Conservation (phyloP, 2,113 vertebrate genomes). For the Rhabdomys dilectus region DNA sequence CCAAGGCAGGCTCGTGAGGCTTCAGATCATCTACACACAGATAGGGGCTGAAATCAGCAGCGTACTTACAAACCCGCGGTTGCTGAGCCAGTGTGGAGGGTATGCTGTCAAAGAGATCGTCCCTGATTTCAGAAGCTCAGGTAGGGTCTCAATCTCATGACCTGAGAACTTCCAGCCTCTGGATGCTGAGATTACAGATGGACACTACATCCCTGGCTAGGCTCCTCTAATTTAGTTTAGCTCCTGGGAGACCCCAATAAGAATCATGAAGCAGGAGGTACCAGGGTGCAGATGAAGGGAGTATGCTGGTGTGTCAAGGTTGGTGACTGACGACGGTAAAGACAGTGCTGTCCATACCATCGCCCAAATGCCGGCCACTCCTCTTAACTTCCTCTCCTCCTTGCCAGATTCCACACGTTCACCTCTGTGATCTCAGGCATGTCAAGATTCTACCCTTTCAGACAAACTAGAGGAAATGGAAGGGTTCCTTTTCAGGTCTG, state of each 20-base stretch:
- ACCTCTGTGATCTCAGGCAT: slow-evolving; percentile 25
- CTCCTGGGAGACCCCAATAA: neutral
- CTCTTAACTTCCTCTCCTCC: neutral
- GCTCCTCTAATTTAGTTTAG: neutral
- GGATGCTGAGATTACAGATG: neutral
- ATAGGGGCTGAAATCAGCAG: neutral
- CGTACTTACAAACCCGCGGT: slow-evolving; percentile 42
- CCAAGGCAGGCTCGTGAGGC: neutral
- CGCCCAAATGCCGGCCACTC: neutral
- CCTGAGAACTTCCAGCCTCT: neutral
- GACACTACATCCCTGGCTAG: neutral
- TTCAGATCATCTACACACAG: neutral
- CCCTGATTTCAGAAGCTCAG: neutral
- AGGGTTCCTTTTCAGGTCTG: neutral
- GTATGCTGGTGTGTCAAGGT: neutral
- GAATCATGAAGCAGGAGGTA: neutral
- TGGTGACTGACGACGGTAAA: neutral
- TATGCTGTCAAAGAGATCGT: neutral
- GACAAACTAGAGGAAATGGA: neutral
- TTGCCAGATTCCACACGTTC: slow-evolving; percentile 67
- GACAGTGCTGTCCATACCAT: neutral
- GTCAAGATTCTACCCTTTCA: neutral
- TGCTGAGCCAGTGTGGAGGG: neutral
- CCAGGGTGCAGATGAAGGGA: neutral
- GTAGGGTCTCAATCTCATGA: neutral